Base-by-base conservation (phyloP, 1,140 invertebrate genomes). In the Euura lappo region DNA sequence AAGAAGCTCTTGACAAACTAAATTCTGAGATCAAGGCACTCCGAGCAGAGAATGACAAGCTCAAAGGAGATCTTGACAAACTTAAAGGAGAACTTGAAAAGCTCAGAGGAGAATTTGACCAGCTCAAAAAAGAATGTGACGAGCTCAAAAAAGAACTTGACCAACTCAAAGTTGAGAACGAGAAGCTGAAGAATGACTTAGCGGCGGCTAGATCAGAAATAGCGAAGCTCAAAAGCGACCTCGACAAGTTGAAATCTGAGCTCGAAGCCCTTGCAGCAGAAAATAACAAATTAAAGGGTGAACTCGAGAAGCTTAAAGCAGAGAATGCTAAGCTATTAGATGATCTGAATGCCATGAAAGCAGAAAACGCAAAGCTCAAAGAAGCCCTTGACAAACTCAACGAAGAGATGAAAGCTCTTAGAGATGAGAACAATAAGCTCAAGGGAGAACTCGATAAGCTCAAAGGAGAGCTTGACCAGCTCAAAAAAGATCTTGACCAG, bases 91-190 rank as follows among this genome's bases (percentile, higher is more conserved):
- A 28, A 28, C 28, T 28, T 28, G 28, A 28, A 28, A 28, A 28
- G 43, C 10, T 7, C 3, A 72, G 45, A 4, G 7, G 45, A 71
- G 42, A 7, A 44, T 7, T 2, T 46, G 74, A 45, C 70, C 28
- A 28, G 28, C 72, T 76, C 66, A 79, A 83, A 69, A 74, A 70
- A 8, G 74, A 82, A 45, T 68, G 81, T 28, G 75, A 79, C n/a
- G 77, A 77, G 44, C 65, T 83, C n/a, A 68, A 71, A 4, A 10
- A 4, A 1, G 77, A 78, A 65, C 47, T 78, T 8, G 70, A 75
- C 13, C 72, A 68, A 68, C 74, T 72, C 44, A 70, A 45, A 45
- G 69, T 44, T 45, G 75, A 79, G 11, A 81, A 78, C 11, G 71
- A 73, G 13, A 60, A 67, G 64, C 70, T 69, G 11, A 78, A 65